Evolutionary conservation across 2,113 vertebrate genomes (phyloP), one percentile per base, ranked within the genome.

Genomic region (Cyprinodon brontotheroides): DNA sequence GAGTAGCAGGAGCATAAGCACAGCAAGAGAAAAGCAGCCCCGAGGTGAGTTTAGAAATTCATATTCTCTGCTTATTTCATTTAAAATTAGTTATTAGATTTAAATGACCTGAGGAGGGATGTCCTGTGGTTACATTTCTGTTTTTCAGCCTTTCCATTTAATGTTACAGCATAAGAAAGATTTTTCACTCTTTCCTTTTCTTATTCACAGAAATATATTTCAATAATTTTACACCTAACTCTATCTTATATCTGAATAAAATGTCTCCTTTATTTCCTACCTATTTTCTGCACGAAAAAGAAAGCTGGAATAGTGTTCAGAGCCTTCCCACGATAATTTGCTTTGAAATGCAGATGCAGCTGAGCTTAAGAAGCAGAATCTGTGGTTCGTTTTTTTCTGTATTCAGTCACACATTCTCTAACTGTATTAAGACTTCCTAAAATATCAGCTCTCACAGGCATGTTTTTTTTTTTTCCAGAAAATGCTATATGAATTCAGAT

Each of bases 21-120:
- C 69, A 72, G 68, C 74, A 3, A 41, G 67, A 11, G 63, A 72
- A 68, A 61, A 73, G 74, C 80, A 75, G 64, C 72, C n/a, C 37
- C 17, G 78, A 63, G 89, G 91, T 90, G 68, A 92, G 90, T 72
- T 75, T n/a, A 79, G 37, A 22, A 65, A 67, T 75, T 72, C 6
- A 53, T 43, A 50, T 5, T 40, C n/a, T n/a, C 37, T 29, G 20
- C 39, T 15, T 61, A 4, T 20, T 38, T 53, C 7, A 20, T 59
- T 14, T 48, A 22, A 13, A 53, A 71, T 40, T 15, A 61, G 37
- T 50, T 14, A 20, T 36, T 3, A 22, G n/a, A 69, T 45, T 36
- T 68, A 36, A 75, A 59, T 4, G 20, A 68, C 43, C 29, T 38
- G 14, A 6, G 13, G 11, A n/a, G 61, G 73, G 41, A 15, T 0